Conservation (phyloP, 2,797 vertebrate species). For the Bovichtus diacanthus region DNA sequence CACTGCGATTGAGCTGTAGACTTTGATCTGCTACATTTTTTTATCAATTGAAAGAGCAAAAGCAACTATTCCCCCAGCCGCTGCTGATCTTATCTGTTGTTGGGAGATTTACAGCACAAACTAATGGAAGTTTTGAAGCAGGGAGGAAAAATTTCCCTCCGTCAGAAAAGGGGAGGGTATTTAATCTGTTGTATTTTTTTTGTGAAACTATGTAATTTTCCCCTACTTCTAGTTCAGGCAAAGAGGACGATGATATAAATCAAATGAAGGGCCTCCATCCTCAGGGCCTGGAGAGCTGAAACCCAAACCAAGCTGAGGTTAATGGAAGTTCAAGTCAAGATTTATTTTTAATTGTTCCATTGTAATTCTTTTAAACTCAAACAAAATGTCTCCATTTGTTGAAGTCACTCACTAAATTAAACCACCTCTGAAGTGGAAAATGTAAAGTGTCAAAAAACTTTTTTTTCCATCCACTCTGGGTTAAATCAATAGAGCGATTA, state of each 20-base stretch:
- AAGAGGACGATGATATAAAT: constrained; percentile 82
- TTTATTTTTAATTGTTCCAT: constrained; percentile 87
- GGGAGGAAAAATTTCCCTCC: constrained; percentile 58
- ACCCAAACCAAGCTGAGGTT: constrained; percentile 82
- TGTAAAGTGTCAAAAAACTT: constrained; percentile 69
- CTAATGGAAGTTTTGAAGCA: constrained; percentile 72
- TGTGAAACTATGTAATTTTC: constrained; percentile 67
- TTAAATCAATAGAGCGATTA: constrained; percentile 57
- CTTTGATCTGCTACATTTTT: not conserved
- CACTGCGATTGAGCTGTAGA: not conserved
- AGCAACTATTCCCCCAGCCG: constrained; percentile 35
- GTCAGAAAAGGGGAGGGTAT: constrained; percentile 64
- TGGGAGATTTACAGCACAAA: constrained; percentile 74
- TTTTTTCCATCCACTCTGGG: constrained; percentile 6
- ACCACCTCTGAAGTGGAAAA: constrained; percentile 76
- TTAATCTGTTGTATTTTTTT: constrained; percentile 61
- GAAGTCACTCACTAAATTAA: constrained; percentile 77
- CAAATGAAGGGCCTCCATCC: constrained; percentile 74
- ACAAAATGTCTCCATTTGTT: constrained; percentile 83
- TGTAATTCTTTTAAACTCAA: constrained; percentile 82
- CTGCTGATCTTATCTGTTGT: constrained; percentile 45
- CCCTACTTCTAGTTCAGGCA: constrained; percentile 61
- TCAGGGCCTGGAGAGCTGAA: constrained; percentile 71
- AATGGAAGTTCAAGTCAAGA: constrained; percentile 85
- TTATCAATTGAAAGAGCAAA: constrained; percentile 24